Evolutionary conservation across 2,888 invertebrate genomes (phyloP).

Genomic region (Leptogaster cylindrica): DNA sequence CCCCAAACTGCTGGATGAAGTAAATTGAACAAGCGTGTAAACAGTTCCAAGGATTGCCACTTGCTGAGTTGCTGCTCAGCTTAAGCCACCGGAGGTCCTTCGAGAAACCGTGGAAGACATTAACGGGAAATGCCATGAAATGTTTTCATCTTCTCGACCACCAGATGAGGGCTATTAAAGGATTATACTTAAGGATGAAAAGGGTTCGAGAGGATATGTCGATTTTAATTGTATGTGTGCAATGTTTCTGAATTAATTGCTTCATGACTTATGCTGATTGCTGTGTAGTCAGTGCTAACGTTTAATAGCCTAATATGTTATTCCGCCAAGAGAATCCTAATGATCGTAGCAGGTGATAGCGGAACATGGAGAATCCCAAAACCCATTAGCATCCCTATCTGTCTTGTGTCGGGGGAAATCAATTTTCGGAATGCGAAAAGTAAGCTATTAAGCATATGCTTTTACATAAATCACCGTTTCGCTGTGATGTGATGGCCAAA

Average conservation of each 20-base stretch:
- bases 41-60: neutral
- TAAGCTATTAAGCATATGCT: constrained; percentile 9
- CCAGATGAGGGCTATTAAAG: constrained; percentile 8
- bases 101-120: no score
- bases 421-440: constrained; percentile 18
- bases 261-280: neutral
- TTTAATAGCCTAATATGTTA: constrained; percentile 23
- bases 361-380: neutral
- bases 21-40: neutral
- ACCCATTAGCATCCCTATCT: neutral
- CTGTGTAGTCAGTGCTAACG: neutral
- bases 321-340: neutral
- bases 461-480: constrained; percentile 22
- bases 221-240: neutral
- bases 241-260: neutral
- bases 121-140: neutral
- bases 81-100: no score
- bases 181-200: neutral
- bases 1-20: neutral
- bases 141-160: neutral
- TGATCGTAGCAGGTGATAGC: constrained; percentile 19
- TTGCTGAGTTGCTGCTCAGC: neutral
- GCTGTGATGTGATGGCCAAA: neutral
- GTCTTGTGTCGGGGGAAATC: neutral
- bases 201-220: neutral